These are phyloP conservation scores for Agriopis leucophaearia DNA, from an alignment of 2,888 invertebrate genomes.

Conservation along the genomic window DNA sequence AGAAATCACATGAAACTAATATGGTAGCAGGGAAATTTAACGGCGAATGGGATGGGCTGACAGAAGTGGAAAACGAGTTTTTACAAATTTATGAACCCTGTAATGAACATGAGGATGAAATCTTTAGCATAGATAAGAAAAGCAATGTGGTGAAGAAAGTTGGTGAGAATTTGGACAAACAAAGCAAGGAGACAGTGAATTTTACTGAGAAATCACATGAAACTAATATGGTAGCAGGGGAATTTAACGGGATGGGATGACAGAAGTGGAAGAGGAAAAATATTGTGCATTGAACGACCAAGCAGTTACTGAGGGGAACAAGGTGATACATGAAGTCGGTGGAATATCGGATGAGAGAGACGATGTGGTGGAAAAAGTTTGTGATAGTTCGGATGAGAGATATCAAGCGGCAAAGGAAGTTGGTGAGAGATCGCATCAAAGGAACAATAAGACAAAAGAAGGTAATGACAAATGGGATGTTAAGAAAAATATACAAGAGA, in stretches of 20 bases:
- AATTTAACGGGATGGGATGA: not conserved
- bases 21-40: slow-evolving; percentile 1
- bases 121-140: slow-evolving; percentile 1
- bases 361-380: not conserved
- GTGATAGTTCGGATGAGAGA: not conserved
- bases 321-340: not conserved
- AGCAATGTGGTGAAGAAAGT: not conserved
- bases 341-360: not conserved
- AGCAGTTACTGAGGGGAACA: not conserved
- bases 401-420: not conserved
- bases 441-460: not conserved
- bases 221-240: slow-evolving; percentile 1
- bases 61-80: slow-evolving; percentile 1
- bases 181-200: not conserved
- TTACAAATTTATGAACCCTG: no score
- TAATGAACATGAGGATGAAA: not conserved
- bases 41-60: not conserved
- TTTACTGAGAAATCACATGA: not conserved
- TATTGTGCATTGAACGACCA: not conserved
- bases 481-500: slow-evolving; percentile 1
- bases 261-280: not conserved
- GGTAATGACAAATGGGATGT: not conserved
- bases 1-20: not conserved
- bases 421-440: not conserved
- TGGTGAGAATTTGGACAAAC: not conserved